These are phyloP conservation scores for Ciona savignyi DNA, from an alignment of 23 tunicate genomes.

Conservation along the genomic window DNA sequence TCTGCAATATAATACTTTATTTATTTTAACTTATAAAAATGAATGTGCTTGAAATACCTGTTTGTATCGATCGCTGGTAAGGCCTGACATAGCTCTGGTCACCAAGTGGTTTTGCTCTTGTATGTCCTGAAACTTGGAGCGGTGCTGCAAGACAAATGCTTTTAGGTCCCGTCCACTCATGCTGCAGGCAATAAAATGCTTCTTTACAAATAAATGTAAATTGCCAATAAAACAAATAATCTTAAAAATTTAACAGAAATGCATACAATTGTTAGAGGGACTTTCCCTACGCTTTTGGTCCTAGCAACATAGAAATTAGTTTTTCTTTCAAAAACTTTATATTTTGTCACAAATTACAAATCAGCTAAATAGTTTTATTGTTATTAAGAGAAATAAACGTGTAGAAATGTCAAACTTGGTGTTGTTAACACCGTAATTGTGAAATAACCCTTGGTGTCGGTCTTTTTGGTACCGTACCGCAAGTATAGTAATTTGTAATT, in stretches of 20 bases:
- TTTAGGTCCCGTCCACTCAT: constrained; percentile 72
- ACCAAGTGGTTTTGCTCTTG: constrained; percentile 68
- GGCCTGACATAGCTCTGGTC: constrained; percentile 42
- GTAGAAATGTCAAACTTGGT: no score
- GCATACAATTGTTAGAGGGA: neutral
- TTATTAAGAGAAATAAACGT: no score
- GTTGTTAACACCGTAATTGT: no score
- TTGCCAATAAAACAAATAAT: no score
- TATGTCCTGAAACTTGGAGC: constrained; percentile 35
- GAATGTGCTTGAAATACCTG: constrained; percentile 15
- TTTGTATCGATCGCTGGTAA: constrained; percentile 56
- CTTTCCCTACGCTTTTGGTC: neutral
- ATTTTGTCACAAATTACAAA: no score
- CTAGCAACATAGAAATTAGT: neutral
- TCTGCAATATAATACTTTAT: no score
- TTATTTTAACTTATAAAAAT: neutral
- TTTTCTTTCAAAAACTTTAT: neutral
- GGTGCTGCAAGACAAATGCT: constrained; percentile 38
- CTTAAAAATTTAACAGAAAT: neutral
- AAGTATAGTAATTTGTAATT: no score
- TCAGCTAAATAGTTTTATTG: no score
- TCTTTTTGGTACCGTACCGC: no score
- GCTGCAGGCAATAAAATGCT: neutral
- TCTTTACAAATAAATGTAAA: no score
- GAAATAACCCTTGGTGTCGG: no score